phyloP scores from a whole-genome alignment of 2,888 invertebrate species.

The Troides helena region DNA sequence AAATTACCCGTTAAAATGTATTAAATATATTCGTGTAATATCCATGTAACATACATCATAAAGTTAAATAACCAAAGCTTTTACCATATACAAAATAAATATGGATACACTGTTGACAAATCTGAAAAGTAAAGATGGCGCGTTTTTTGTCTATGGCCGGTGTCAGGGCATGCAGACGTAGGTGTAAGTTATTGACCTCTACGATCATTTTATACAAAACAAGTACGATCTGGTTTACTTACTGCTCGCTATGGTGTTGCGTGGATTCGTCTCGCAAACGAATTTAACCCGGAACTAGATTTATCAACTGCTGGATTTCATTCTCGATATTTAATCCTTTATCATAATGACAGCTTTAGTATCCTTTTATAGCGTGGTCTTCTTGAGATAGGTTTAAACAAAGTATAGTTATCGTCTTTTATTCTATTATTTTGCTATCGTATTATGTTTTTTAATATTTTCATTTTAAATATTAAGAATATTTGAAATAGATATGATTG shows the following conservation, averaged over 20 bases:
- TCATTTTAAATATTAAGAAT: too few relatives aligned
- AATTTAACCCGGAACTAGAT: slow-evolving; percentile 20
- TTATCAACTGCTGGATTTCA: not conserved
- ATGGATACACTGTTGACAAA: not conserved
- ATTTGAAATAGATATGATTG: too few relatives aligned
- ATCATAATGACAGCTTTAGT: not conserved
- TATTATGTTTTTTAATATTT: too few relatives aligned
- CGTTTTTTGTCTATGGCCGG: slow-evolving; percentile 17
- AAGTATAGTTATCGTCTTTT: too few relatives aligned
- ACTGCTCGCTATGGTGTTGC: not conserved
- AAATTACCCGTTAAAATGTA: too few relatives aligned
- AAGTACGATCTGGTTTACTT: slow-evolving; percentile 24
- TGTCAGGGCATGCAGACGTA: slow-evolving; percentile 18
- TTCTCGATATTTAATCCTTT: not conserved
- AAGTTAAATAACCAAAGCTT: not conserved
- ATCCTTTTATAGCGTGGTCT: not conserved
- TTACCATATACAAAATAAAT: not conserved
- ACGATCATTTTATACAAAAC: not conserved
- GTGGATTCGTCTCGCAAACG: not conserved
- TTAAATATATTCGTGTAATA: too few relatives aligned
- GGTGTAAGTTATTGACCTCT: slow-evolving; percentile 21
- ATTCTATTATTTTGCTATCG: too few relatives aligned
- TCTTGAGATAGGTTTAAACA: too few relatives aligned
- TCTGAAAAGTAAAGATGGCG: not conserved
- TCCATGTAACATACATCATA: too few relatives aligned